Evolutionary conservation across 2,113 vertebrate species (phyloP).

Genomic region (Oncorhynchus mykiss): DNA sequence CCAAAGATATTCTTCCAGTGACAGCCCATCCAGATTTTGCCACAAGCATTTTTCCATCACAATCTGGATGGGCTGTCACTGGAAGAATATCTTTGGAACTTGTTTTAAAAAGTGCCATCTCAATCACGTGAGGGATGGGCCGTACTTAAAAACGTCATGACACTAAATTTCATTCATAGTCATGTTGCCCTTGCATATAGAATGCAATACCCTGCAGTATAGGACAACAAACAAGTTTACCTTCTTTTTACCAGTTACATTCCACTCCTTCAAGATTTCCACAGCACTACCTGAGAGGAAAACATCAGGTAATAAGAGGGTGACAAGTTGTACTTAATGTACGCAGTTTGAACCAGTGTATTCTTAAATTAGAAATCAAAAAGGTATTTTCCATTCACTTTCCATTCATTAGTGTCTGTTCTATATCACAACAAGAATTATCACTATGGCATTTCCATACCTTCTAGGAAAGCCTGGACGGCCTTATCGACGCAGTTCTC

Average conservation of each 20-base stretch:
- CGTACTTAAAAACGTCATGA: too few species aligned
- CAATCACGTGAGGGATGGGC: too few species aligned
- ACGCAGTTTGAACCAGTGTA: neutral
- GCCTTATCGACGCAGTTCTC: slow-evolving; percentile 93
- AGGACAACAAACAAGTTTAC: slow-evolving; percentile 57
- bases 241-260: slow-evolving; percentile 94
- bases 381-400: neutral
- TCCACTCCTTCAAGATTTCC: slow-evolving; percentile 96
- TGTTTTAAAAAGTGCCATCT: too few species aligned
- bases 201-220: neutral
- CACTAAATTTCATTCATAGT: too few species aligned
- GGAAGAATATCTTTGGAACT: too few species aligned
- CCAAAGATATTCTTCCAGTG: too few species aligned
- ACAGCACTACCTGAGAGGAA: slow-evolving; percentile 80
- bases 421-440: neutral
- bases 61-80: too few species aligned
- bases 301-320: slow-evolving; percentile 3
- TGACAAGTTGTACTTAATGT: neutral
- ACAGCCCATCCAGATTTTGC: too few species aligned
- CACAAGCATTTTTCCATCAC: too few species aligned
- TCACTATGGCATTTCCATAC: slow-evolving; percentile 62
- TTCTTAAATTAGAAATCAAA: neutral
- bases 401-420: neutral
- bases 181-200: neutral
- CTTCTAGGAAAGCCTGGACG: slow-evolving; percentile 95